A percentile compares a stretch with the other conserved stretches of the same genome.
These are phyloP conservation scores for Galaxias olidus DNA, from an alignment of 2,797 vertebrate species.

Conservation along the genomic window DNA sequence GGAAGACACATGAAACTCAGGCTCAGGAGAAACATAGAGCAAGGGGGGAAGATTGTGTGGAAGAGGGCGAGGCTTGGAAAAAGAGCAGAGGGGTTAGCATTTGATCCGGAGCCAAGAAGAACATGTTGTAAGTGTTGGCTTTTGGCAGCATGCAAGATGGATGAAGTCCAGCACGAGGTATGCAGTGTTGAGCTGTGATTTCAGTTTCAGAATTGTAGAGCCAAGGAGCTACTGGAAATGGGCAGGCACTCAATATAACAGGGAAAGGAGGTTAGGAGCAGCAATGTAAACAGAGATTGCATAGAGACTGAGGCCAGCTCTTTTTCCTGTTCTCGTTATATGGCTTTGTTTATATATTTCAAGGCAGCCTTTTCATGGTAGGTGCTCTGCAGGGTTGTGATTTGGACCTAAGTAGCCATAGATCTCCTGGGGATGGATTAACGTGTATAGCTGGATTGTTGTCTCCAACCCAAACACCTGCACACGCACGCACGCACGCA, in stretches of 20 bases:
- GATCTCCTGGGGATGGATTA: too few species aligned
- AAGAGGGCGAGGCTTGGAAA: not conserved
- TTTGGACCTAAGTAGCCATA: not conserved
- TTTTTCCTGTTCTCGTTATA: slow-evolving; percentile 29
- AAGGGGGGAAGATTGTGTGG: slow-evolving; percentile 17
- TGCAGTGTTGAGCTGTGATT: slow-evolving; percentile 50
- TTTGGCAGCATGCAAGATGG: slow-evolving; percentile 57
- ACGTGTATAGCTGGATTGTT: too few species aligned
- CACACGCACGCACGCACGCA: too few species aligned
- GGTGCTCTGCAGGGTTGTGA: slow-evolving; percentile 13
- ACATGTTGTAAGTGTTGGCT: slow-evolving; percentile 47
- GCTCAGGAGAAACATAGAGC: slow-evolving; percentile 35
- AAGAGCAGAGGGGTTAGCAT: slow-evolving; percentile 2
- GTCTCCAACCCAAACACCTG: too few species aligned
- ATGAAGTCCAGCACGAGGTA: slow-evolving; percentile 49
- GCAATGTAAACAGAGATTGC: slow-evolving; percentile 80
- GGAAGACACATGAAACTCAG: slow-evolving; percentile 45
- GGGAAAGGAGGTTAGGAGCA: slow-evolving; percentile 33
- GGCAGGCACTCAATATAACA: slow-evolving; percentile 58
- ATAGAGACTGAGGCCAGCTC: slow-evolving; percentile 59
- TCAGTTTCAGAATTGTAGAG: slow-evolving; percentile 68
- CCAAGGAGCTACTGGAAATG: slow-evolving; percentile 66
- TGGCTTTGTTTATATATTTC: slow-evolving; percentile 9
- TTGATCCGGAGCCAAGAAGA: slow-evolving; percentile 68
- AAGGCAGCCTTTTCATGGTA: slow-evolving; percentile 4